phyloP scores from a whole-genome alignment of 1,140 invertebrate species.

The Drosophila burlai region DNA sequence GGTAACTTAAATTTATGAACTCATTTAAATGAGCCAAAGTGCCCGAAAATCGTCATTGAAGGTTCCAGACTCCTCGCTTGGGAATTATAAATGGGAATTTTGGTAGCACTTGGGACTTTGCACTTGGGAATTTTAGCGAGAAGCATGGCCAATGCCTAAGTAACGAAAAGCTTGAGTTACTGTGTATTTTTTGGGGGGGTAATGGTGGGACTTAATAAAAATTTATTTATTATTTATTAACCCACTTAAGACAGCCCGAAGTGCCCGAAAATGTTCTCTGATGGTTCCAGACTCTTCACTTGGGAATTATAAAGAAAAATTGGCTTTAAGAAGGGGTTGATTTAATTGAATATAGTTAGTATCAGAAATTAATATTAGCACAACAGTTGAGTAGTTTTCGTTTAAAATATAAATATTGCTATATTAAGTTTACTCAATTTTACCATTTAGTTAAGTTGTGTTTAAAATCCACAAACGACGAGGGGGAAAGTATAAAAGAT shows the following conservation, averaged over 20 bases:
- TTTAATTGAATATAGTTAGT: not conserved
- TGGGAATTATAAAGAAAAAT: not conserved
- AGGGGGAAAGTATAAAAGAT: not conserved
- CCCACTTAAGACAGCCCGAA: not conserved
- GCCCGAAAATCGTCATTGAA: too few species aligned
- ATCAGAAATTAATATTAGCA: not conserved
- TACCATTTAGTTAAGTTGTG: not conserved
- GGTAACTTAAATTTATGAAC: too few species aligned
- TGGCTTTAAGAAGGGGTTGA: fast-evolving
- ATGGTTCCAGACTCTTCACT: not conserved
- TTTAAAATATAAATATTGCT: not conserved
- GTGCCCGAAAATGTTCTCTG: too few species aligned
- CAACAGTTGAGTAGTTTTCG: not conserved
- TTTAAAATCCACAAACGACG: not conserved
- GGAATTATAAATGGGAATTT: not conserved
- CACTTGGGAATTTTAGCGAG: too few species aligned
- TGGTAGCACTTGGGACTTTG: too few species aligned
- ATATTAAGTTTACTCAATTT: not conserved
- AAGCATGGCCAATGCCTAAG: too few species aligned
- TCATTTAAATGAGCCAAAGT: too few species aligned
- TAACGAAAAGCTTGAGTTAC: too few species aligned
- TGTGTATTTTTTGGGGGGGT: too few species aligned
- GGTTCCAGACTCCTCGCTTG: not conserved
- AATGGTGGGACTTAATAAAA: too few species aligned
- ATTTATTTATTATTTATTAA: not conserved